These are phyloP conservation scores for Vireo griseus DNA, from an alignment of 2,797 vertebrate genomes.

Conservation along the genomic window DNA sequence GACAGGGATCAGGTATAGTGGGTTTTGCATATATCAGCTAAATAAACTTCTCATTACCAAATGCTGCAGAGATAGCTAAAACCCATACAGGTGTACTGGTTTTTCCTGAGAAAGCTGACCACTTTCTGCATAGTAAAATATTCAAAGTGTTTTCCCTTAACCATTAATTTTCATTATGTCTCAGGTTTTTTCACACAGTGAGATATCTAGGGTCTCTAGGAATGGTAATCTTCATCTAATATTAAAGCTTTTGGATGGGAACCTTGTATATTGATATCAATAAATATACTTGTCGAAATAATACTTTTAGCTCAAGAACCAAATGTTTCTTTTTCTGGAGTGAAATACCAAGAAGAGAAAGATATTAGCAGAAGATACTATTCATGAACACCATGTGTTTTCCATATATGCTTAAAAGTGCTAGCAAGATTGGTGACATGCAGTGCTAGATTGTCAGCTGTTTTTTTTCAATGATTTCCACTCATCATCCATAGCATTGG, in stretches of 20 bases:
- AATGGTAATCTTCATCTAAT: background rate
- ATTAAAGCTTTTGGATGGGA: background rate
- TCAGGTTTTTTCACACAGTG: background rate
- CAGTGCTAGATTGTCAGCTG: background rate
- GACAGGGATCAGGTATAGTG: background rate
- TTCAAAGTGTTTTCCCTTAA: background rate
- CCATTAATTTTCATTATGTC: background rate
- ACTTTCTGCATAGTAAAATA: background rate
- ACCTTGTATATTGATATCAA: background rate
- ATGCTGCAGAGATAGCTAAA: background rate
- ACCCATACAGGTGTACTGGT: background rate
- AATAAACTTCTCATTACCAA: background rate
- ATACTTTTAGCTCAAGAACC: background rate
- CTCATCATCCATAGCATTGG: background rate
- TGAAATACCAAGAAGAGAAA: background rate
- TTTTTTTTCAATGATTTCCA: background rate
- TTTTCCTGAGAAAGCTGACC: background rate
- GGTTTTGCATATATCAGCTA: background rate
- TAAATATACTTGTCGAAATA: background rate
- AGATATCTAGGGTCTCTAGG: background rate
- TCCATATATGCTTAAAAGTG: background rate
- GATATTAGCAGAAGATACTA: background rate
- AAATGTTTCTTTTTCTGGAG: background rate
- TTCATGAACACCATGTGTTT: background rate
- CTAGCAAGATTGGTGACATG: background rate